Conservation (phyloP, 2,113 vertebrate genomes). For the Ahaetulla prasina region DNA sequence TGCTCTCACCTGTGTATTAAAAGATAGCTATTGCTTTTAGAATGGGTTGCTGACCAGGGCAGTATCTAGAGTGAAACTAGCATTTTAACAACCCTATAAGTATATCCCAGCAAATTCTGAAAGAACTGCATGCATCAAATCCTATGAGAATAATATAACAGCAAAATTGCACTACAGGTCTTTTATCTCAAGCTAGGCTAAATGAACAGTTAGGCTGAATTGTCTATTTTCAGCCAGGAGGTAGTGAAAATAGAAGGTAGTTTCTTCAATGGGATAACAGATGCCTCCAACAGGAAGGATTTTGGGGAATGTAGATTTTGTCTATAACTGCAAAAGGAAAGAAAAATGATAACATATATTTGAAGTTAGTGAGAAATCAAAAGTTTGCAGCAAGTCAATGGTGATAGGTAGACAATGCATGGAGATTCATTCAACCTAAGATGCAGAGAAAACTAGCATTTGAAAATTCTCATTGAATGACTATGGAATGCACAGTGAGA, state of each 20-base stretch:
- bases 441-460: background rate
- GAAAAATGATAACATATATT: background rate
- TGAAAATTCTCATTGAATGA: background rate
- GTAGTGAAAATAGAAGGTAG: background rate
- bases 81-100: background rate
- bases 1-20: background rate
- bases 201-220: background rate
- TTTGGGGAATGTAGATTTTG: background rate
- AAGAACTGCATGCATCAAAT: background rate
- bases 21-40: background rate
- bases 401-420: background rate
- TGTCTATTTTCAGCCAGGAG: background rate
- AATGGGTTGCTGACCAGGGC: background rate
- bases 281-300: background rate
- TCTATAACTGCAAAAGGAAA: background rate
- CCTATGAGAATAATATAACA: background rate
- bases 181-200: background rate
- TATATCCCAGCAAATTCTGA: background rate
- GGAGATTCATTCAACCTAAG: background rate
- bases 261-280: background rate
- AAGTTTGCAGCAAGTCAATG: background rate
- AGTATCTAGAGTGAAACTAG: background rate
- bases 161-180: background rate
- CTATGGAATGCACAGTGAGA: background rate
- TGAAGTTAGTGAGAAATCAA: background rate